Evolutionary conservation across 2,888 invertebrate species (phyloP), one percentile per base, ranked within the genome.

Genomic region (Hypselothyrea guttata): DNA sequence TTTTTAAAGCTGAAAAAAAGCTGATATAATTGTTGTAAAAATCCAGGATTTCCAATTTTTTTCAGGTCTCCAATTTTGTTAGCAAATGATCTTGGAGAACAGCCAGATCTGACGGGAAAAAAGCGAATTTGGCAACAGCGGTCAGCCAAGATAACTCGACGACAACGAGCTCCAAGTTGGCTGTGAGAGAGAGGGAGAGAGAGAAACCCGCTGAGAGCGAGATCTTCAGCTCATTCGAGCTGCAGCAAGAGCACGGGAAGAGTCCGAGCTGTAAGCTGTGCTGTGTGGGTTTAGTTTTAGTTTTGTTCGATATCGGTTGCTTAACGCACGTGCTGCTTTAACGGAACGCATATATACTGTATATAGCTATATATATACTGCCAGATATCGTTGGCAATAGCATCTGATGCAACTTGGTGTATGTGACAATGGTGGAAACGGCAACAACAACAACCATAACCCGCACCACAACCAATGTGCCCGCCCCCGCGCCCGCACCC

Each of bases 401-500:
- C 31, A 38, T 33, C 37, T 49, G 9, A 60, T 49, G 45, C 54
- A 54, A 45, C 27, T 59, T 54, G 37, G 35, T 56, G 35, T 57
- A 51, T 40, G 38, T 56, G 35, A 68, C 59, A 63, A 88, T 87
- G 87, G 87, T 87, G 44, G 87, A 87, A 75, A 86, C 83, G 38
- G 81, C 83, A 1, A 82, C 78, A 47, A 77, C 77, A 27, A 87
- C 86, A 30, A 86, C 86, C 5, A 78, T 77, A 34, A 86, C 86
- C 30, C 86, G 85, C 1, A 78, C 87, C 16, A 77, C 78, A 16
- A 63, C 67, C 7, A 58, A 47, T 15, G 51, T 22, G n/a, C 65
- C 76, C 49, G 33, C 22, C 22, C 22, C 22, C 3, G 22, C 22
- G 22, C 22, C 61, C 22, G 13, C 40, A 18, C 12, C 40, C 27